phyloP scores from a whole-genome alignment of 2,888 invertebrate genomes.

The Dicranocentrus wangi region DNA sequence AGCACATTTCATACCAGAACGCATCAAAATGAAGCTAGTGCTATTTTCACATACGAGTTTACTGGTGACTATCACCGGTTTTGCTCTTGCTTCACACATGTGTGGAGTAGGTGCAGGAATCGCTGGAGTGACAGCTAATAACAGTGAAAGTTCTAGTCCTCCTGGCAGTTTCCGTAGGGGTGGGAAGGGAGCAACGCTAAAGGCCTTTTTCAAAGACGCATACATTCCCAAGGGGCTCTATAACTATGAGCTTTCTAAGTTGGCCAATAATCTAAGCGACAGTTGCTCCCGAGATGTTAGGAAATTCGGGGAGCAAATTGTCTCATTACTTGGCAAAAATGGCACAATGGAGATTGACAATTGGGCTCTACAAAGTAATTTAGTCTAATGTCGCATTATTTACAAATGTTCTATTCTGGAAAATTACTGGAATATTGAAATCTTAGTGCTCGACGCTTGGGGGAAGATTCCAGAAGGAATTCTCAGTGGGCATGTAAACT shows the following conservation, averaged over 20 bases:
- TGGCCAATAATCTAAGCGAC: not conserved
- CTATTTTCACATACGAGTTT: too few relatives aligned
- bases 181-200: too few relatives aligned
- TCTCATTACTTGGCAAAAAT: not conserved
- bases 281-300: constrained; percentile 19
- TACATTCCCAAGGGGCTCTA: not conserved
- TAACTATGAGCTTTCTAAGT: not conserved
- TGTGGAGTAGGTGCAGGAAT: too few relatives aligned
- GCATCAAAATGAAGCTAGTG: too few relatives aligned
- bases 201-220: not conserved
- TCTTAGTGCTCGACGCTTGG: constrained; percentile 77
- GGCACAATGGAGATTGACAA: not conserved
- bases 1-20: not conserved
- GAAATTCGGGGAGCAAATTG: not conserved
- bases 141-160: too few relatives aligned
- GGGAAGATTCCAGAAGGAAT: constrained; percentile 77
- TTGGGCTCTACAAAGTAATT: constrained; percentile 54
- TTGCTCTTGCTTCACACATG: too few relatives aligned
- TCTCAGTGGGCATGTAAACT: constrained; percentile 75
- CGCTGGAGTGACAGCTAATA: too few relatives aligned
- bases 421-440: not conserved
- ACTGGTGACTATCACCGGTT: too few relatives aligned
- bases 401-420: not conserved
- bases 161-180: too few relatives aligned
- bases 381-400: not conserved